A percentile compares a stretch with the other conserved stretches of the same genome.
Evolutionary conservation across 2,797 vertebrate genomes (phyloP).

Genomic region (Myripristis jacobus): DNA sequence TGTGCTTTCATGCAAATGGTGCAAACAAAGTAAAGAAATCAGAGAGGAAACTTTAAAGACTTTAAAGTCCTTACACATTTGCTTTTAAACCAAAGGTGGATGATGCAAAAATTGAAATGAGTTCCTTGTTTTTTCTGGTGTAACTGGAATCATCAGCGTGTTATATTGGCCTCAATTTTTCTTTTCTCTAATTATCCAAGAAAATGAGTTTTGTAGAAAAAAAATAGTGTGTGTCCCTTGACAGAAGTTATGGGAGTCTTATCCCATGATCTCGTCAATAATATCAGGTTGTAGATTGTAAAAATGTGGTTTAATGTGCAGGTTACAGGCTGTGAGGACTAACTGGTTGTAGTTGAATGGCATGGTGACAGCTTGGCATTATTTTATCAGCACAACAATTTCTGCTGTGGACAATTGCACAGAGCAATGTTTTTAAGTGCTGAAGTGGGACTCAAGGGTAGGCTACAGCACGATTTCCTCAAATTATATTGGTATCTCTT

Average conservation of each 20-base stretch:
- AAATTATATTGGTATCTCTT: not conserved
- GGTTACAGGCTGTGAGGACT: not conserved
- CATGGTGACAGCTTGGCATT: not conserved
- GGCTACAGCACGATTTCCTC: not conserved
- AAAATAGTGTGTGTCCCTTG: not conserved
- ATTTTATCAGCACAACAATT: not conserved
- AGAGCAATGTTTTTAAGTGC: not conserved
- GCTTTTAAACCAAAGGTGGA: constrained; percentile 8
- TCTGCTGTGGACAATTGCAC: not conserved
- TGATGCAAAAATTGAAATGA: constrained; percentile 5
- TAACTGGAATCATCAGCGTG: not conserved
- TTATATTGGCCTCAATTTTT: constrained; percentile 1
- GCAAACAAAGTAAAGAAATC: not conserved
- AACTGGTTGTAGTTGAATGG: not conserved
- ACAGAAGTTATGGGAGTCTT: not conserved
- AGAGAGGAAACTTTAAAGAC: not conserved
- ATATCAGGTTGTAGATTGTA: not conserved
- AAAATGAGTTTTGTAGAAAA: not conserved
- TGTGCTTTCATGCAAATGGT: not conserved
- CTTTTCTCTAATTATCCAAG: not conserved
- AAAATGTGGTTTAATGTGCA: not conserved
- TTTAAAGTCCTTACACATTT: constrained; percentile 4
- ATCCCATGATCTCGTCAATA: not conserved
- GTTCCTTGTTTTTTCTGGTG: constrained; percentile 8
- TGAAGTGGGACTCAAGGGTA: not conserved